These are phyloP conservation scores for Passer montanus DNA, from an alignment of 2,113 vertebrate genomes.

Conservation along the genomic window DNA sequence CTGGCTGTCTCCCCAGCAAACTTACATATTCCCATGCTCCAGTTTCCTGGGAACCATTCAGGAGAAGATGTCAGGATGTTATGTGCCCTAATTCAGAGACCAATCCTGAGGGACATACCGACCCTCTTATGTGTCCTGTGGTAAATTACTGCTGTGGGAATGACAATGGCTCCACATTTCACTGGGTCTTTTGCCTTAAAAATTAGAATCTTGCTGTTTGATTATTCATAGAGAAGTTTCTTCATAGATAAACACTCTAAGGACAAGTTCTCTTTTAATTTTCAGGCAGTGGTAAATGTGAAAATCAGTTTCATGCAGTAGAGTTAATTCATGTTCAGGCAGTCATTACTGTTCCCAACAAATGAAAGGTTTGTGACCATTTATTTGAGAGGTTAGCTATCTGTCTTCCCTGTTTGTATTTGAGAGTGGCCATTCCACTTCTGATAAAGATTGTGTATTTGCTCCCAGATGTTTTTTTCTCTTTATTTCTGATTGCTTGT, in stretches of 20 bases:
- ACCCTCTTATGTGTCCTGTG: not conserved
- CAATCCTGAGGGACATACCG: not conserved
- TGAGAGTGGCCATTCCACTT: not conserved
- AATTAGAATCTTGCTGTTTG: not conserved
- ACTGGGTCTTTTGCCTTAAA: not conserved
- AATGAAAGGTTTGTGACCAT: not conserved
- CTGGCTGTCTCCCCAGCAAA: not conserved
- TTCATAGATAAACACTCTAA: not conserved
- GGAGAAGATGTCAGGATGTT: not conserved
- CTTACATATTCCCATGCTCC: not conserved
- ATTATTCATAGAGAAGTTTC: conserved; percentile 5
- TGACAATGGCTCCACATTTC: not conserved
- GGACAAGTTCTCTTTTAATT: not conserved
- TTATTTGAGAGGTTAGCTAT: not conserved
- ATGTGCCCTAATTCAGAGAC: not conserved
- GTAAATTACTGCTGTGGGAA: conserved; percentile 24
- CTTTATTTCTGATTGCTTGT: conserved; percentile 10
- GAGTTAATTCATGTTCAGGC: not conserved
- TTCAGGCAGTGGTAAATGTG: not conserved
- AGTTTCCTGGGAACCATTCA: not conserved
- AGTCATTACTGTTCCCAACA: not conserved
- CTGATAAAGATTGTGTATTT: not conserved
- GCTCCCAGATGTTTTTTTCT: not conserved
- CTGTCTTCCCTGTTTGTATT: not conserved
- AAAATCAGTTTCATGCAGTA: not conserved